Conservation (phyloP, 1,140 invertebrate genomes). For the Eufriesea mexicana region DNA sequence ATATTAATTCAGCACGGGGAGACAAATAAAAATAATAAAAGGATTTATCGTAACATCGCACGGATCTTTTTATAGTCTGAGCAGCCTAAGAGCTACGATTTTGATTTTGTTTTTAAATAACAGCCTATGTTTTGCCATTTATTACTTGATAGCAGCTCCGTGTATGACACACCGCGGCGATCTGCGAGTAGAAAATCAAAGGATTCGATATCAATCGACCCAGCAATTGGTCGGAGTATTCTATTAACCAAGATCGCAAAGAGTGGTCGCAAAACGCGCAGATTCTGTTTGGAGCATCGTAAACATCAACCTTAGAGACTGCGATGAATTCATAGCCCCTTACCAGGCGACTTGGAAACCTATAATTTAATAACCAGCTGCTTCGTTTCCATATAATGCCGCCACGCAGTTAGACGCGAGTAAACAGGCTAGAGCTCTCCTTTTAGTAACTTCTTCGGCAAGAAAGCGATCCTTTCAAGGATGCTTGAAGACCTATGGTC, state of each 20-base stretch:
- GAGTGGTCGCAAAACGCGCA: neutral
- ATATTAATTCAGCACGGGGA: no score
- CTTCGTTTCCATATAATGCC: slow-evolving; percentile 23
- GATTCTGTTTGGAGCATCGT: neutral
- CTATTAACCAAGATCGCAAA: neutral
- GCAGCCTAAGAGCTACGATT: no score
- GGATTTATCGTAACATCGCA: no score
- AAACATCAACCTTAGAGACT: neutral
- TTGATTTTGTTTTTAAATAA: no score
- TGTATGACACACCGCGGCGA: no score
- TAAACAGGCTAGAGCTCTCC: slow-evolving; percentile 9
- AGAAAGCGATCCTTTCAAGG: neutral
- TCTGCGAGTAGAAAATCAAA: no score
- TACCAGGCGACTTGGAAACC: neutral
- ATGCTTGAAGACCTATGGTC: neutral
- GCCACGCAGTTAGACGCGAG: slow-evolving; percentile 3
- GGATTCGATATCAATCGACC: no score
- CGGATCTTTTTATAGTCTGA: no score
- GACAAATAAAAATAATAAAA: no score
- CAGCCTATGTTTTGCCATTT: no score
- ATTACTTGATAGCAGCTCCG: no score
- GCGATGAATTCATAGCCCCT: slow-evolving; percentile 3
- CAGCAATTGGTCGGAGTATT: neutral
- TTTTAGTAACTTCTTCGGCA: neutral
- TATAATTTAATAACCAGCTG: slow-evolving; percentile 34